phyloP scores from a whole-genome alignment of 2,113 vertebrate species.

The Heptranchias perlo region DNA sequence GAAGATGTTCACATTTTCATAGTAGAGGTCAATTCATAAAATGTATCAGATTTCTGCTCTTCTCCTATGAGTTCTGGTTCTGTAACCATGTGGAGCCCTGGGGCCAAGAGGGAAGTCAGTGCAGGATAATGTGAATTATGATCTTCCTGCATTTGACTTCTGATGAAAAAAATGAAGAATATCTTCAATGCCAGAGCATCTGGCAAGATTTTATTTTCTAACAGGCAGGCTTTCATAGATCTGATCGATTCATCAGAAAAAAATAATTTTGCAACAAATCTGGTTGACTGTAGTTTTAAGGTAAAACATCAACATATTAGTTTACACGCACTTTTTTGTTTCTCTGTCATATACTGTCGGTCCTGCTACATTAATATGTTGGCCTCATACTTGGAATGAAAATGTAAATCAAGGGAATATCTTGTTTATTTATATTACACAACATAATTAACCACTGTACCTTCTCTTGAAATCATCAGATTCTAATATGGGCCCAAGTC shows the following conservation, averaged over 20 bases:
- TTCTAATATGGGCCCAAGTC: neutral
- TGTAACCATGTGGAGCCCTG: neutral
- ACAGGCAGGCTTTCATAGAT: neutral
- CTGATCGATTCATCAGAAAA: neutral
- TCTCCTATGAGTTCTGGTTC: neutral
- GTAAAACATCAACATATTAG: neutral
- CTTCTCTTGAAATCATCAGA: neutral
- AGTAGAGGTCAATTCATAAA: neutral
- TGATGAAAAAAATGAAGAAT: neutral
- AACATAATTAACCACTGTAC: neutral
- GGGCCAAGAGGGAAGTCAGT: neutral
- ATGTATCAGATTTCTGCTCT: neutral
- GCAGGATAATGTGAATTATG: neutral
- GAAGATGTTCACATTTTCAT: neutral
- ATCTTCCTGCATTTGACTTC: neutral
- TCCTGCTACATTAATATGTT: constrained; percentile 15
- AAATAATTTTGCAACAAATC: neutral
- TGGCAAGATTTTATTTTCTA: neutral
- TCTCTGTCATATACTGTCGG: neutral
- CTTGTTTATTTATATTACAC: neutral
- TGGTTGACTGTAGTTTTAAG: neutral
- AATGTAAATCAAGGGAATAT: neutral
- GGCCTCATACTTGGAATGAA: neutral
- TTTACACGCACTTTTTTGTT: neutral
- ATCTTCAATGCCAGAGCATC: neutral